Evolutionary conservation across 2,888 invertebrate genomes (phyloP).

Genomic region (Dryocosmus kuriphilus): DNA sequence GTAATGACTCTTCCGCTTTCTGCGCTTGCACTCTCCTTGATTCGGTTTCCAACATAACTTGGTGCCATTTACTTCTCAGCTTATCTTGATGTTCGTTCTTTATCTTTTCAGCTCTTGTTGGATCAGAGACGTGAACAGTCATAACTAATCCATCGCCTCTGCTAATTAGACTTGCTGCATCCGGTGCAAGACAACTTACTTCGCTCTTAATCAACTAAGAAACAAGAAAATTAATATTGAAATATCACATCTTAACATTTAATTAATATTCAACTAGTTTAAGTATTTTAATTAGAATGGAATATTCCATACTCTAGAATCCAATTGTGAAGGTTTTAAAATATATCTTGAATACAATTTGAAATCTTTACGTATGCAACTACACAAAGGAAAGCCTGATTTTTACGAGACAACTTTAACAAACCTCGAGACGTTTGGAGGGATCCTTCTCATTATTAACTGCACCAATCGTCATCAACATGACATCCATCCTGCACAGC

Average conservation of each 20-base stretch:
- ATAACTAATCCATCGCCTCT: constrained; percentile 88
- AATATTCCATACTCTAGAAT: no score
- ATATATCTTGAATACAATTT: no score
- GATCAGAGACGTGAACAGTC: constrained; percentile 81
- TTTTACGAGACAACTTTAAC: constrained; percentile 37
- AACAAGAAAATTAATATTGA: not conserved
- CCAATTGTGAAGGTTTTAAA: no score
- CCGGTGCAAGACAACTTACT: constrained; percentile 84
- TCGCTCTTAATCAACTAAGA: constrained; percentile 82
- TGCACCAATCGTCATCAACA: constrained; percentile 81
- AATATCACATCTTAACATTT: not conserved
- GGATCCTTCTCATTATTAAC: constrained; percentile 82
- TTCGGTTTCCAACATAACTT: constrained; percentile 83
- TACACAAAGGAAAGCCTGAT: no score
- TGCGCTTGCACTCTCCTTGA: constrained; percentile 79
- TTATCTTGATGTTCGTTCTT: constrained; percentile 81
- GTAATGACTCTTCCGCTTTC: constrained; percentile 80
- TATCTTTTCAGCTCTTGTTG: constrained; percentile 81
- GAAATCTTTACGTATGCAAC: no score
- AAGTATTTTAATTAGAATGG: no score
- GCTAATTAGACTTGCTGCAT: constrained; percentile 87
- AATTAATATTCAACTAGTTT: no score
- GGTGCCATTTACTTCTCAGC: constrained; percentile 82
- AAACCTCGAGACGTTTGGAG: constrained; percentile 82
- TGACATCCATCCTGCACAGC: constrained; percentile 81